A percentile compares a stretch with the other conserved stretches of the same genome.
These are phyloP conservation scores for Andrena haemorrhoa DNA, from an alignment of 2,888 invertebrate species.

Conservation along the genomic window DNA sequence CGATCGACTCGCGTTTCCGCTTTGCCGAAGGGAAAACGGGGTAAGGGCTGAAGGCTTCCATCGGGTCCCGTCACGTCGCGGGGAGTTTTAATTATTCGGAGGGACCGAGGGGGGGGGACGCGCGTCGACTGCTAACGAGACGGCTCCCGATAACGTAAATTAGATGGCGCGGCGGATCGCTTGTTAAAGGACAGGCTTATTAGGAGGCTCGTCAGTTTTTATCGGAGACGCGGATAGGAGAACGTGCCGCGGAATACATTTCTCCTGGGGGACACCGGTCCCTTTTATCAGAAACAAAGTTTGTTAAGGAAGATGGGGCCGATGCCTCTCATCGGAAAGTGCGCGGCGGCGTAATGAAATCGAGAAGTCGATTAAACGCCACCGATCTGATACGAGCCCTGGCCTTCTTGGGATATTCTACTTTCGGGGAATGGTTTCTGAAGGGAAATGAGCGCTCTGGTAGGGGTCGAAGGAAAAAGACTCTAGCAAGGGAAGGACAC, in stretches of 20 bases:
- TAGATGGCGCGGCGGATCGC: conserved; percentile 49
- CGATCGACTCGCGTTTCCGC: too few relatives aligned
- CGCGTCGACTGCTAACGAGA: conserved; percentile 55
- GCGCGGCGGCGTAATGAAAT: conserved; percentile 26
- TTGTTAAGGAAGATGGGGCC: conserved; percentile 16
- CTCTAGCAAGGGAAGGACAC: too few relatives aligned
- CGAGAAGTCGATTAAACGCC: conserved; percentile 29
- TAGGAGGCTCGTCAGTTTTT: conserved; percentile 54
- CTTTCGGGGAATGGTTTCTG: neutral
- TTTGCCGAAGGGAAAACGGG: neutral
- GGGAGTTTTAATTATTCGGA: conserved; percentile 58
- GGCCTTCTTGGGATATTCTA: neutral
- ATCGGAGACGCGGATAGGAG: conserved; percentile 33
- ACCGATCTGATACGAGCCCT: neutral
- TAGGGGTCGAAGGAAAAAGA: neutral
- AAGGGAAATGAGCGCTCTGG: neutral
- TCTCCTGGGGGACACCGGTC: conserved; percentile 11
- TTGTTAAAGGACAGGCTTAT: conserved; percentile 59
- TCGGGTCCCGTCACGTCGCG: conserved; percentile 40
- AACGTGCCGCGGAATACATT: conserved; percentile 56
- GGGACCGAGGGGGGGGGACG: conserved; percentile 27
- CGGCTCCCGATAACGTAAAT: conserved; percentile 54
- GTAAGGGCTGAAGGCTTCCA: conserved; percentile 25
- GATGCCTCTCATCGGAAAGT: neutral
- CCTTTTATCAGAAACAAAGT: conserved; percentile 19